Conservation (phyloP, 2,888 invertebrate species). For the Hirtodrosophila histrioides region DNA sequence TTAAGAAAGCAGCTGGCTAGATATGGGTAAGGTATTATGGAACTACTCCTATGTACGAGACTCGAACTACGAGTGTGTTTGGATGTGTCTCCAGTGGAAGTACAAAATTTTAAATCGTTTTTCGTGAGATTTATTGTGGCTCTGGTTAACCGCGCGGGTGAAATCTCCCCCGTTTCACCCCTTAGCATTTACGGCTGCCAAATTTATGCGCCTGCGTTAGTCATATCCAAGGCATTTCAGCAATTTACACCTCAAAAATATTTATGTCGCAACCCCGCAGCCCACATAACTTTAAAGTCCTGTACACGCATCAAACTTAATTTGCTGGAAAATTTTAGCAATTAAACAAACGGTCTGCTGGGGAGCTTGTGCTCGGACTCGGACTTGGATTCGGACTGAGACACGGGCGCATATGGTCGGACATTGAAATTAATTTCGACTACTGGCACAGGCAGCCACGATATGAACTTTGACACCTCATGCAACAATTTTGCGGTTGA, state of each 20-base stretch:
- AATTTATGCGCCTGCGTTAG: slow-evolving; percentile 74
- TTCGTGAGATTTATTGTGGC: slow-evolving; percentile 84
- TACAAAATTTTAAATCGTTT: slow-evolving; percentile 81
- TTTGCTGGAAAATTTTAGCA: slow-evolving; percentile 83
- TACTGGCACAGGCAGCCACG: slow-evolving; percentile 27
- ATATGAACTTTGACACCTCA: slow-evolving; percentile 83
- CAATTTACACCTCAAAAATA: slow-evolving; percentile 67
- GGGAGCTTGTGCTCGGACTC: slow-evolving; percentile 11
- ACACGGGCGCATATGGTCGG: slow-evolving; percentile 55
- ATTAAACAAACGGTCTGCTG: slow-evolving; percentile 68
- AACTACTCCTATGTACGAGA: slow-evolving; percentile 12
- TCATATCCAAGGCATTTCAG: slow-evolving; percentile 61
- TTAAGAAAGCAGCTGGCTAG: slow-evolving; percentile 64
- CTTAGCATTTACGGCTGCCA: slow-evolving; percentile 28
- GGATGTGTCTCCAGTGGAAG: slow-evolving; percentile 48
- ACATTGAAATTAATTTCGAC: slow-evolving; percentile 76
- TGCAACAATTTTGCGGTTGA: slow-evolving; percentile 83
- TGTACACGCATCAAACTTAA: slow-evolving; percentile 75
- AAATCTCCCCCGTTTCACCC: background rate
- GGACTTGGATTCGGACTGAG: slow-evolving; percentile 14
- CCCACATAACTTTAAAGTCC: slow-evolving; percentile 43
- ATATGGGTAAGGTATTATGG: slow-evolving; percentile 21
- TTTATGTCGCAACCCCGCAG: slow-evolving; percentile 38
- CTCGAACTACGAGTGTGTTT: slow-evolving; percentile 2
- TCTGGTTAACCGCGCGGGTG: slow-evolving; percentile 80